These are phyloP conservation scores for Psilopsiagon aymara DNA, from an alignment of 2,113 vertebrate species.

Conservation along the genomic window DNA sequence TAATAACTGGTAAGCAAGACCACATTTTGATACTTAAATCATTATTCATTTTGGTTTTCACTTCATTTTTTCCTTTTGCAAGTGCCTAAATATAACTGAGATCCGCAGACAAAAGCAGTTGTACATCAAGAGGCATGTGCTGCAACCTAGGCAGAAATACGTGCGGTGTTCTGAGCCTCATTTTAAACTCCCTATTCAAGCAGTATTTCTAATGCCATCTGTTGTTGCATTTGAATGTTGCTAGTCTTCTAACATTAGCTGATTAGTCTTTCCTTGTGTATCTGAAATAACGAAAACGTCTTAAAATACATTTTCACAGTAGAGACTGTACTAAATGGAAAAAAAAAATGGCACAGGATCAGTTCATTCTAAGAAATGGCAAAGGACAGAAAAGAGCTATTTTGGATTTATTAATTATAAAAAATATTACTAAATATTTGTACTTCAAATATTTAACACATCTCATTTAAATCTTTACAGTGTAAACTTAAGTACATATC, in stretches of 20 bases:
- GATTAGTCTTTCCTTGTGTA: conserved; percentile 28
- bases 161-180: not conserved
- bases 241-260: conserved; percentile 21
- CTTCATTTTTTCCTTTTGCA: not conserved
- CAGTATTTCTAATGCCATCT: conserved; percentile 34
- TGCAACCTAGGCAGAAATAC: not conserved
- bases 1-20: not conserved
- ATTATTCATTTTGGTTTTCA: not conserved
- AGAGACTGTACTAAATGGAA: not conserved
- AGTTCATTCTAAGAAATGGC: not conserved
- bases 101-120: not conserved
- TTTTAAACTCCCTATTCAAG: conserved; percentile 7
- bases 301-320: conserved; percentile 21
- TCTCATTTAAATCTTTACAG: not conserved
- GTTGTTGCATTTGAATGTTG: conserved; percentile 8
- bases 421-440: not conserved
- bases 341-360: not conserved
- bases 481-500: not conserved
- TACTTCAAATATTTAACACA: not conserved
- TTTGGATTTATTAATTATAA: not conserved
- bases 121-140: not conserved
- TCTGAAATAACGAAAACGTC: conserved; percentile 27
- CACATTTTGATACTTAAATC: not conserved
- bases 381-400: not conserved
- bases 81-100: not conserved